Base-by-base conservation (phyloP, 2,888 invertebrate species). In the Cetonia aurata region DNA sequence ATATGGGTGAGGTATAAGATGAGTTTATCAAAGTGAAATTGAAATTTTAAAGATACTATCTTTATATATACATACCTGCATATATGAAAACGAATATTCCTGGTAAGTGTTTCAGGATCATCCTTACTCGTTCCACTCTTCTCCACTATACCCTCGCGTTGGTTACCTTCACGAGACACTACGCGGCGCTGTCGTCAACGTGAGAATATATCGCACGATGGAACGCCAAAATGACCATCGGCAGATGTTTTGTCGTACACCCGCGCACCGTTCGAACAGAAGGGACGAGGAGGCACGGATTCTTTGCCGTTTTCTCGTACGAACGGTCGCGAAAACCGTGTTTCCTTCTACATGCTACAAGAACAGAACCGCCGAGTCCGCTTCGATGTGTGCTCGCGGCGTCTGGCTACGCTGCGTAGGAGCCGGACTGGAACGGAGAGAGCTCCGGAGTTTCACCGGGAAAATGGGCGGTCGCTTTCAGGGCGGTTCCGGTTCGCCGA, bases 391-490 rank as follows among this genome's bases (percentile, higher is more conserved):
- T 31, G 66, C 17, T 19, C 13, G 37, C 25, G 10, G 25, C 31
- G 12, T 37, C 55, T 3, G 37, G n/a, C 6, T 17, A 57, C 9
- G 57, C 19, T 50, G 66, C 59, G 55, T 56, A 71, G 72, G 67
- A 69, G 70, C 37, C 44, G 48, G 65, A 74, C 73, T 67, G 69
- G 37, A 46, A 17, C n/a, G 73, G 52, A 13, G 69, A 59, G 33
- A 56, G 59, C 72, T 72, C 71, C 66, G 62, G 62, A 73, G 71
- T 73, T 75, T 74, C 75, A 74, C 76, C 76, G 75, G 76, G 76
- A 75, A 76, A 74, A 75, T 74, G 70, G 76, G 76, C 75, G 76
- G 62, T 48, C 71, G 67, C 60, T 73, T 71, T 73, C 72, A 71
- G 74, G 75, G 75, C 75, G 75, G 75, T 73, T 70, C 69, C 67